Percentiles rank a stretch among this genome's conserved stretches.
These are phyloP conservation scores for Crotalus horridus DNA, from an alignment of 2,113 vertebrate genomes.

Conservation along the genomic window DNA sequence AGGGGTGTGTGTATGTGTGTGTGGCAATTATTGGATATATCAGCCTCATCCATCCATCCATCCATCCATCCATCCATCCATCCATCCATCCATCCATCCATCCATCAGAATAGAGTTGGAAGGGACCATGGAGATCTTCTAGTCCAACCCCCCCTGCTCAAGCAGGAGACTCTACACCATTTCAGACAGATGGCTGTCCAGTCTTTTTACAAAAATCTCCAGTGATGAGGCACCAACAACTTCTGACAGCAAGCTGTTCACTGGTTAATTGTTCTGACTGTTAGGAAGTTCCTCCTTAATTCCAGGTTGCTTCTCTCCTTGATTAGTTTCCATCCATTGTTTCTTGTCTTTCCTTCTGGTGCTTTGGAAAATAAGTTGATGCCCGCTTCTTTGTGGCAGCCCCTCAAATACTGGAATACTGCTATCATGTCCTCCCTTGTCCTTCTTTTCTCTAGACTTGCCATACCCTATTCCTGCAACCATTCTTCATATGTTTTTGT, in stretches of 20 bases:
- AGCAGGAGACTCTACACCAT: not conserved
- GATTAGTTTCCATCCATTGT: not conserved
- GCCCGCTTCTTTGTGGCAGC: not conserved
- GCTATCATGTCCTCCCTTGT: not conserved
- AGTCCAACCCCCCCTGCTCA: not conserved
- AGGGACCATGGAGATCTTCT: not conserved
- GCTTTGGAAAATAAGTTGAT: not conserved
- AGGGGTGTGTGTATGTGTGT: not conserved
- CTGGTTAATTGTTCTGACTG: not conserved
- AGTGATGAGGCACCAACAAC: not conserved
- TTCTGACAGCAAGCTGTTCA: not conserved
- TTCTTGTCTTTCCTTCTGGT: not conserved
- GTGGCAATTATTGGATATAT: not conserved
- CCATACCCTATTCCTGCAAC: not conserved
- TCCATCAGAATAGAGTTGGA: not conserved
- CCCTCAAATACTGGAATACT: not conserved
- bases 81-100: too few relatives aligned
- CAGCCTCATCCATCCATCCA: not conserved
- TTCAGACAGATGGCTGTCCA: not conserved
- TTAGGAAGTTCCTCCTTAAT: not conserved
- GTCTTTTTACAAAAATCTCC: not conserved
- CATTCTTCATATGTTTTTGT: not conserved
- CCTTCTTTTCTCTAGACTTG: not conserved
- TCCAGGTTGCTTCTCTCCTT: too few relatives aligned
- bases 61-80: not conserved